Base-by-base conservation (phyloP, 2,113 vertebrate genomes). In the Garra rufa region DNA sequence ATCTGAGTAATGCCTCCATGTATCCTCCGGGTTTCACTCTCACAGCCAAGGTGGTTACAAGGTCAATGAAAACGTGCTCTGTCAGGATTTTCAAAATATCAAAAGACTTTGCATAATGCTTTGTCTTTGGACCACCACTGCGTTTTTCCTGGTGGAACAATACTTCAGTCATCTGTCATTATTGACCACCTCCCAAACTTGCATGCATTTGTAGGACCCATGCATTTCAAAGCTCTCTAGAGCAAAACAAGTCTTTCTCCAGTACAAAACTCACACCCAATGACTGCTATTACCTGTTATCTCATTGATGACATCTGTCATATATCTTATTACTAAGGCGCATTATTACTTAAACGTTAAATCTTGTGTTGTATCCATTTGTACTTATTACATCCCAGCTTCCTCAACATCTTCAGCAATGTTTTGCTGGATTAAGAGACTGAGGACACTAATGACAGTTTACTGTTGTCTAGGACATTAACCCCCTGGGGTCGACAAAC, bases 331-430 rank as follows among this genome's bases (percentile, higher is more conserved):
- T 61, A 24, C 2, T n/a, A n/a, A n/a, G n/a, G n/a, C n/a, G n/a
- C 65, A 69, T 69, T 21, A 17, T 38, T 38, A 34, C 65, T 38
- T 38, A 10, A 17, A 34, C 19, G 30, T 69, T 30, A 69, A 6
- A 87, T 88, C 88, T 65, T 85, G 83, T 5, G 67, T 83, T 67
- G 83, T 85, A 34, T 87, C 65, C 14, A 84, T 13, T 17, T 82
- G 77, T 17, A 84, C 55, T 43, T 73, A 73, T 44, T 82, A 88
- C 83, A 85, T 81, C 15, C 69, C 88, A 61, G 85, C 80, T 80
- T 82, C 14, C 43, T 76, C 24, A 55, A 79, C 34, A 43, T 61
- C 50, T 57, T 57, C 19, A 59, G 76, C 14, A 63, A 79, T 43
- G 38, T 19, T 41, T 41, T 63, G 50, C 41, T 61, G 76, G 34